phyloP scores from a whole-genome alignment of 2,113 vertebrate species.

The Antechinus stuartii region DNA sequence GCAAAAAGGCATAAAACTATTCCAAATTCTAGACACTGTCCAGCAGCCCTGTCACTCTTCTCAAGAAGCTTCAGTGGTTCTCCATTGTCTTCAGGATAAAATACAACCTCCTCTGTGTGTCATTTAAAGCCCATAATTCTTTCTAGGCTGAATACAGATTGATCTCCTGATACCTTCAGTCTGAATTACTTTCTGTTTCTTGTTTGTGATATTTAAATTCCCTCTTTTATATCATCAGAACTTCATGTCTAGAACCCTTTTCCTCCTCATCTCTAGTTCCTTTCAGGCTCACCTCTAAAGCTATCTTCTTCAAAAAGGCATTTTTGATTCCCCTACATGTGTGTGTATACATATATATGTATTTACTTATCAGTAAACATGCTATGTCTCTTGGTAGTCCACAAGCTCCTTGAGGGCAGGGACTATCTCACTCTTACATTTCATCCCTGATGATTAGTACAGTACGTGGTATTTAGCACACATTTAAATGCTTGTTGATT shows the following conservation, averaged over 20 bases:
- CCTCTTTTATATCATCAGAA: neutral
- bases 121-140: neutral
- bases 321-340: neutral
- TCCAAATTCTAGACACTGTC: neutral
- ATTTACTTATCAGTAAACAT: neutral
- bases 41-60: neutral
- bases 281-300: neutral
- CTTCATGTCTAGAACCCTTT: neutral
- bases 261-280: neutral
- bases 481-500: neutral
- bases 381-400: neutral
- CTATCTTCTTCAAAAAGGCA: neutral
- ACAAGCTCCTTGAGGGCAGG: neutral
- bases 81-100: neutral
- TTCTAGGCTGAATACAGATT: neutral
- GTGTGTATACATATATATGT: neutral
- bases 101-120: neutral
- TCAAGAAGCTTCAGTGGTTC: neutral
- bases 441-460: neutral
- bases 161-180: neutral
- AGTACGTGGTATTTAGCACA: neutral
- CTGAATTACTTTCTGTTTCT: neutral
- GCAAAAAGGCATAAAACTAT: neutral
- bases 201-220: neutral
- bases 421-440: neutral